Percentiles rank a stretch among this genome's conserved stretches.
These are phyloP conservation scores for Hetaerina titia DNA, from an alignment of 2,888 invertebrate genomes.

Conservation along the genomic window DNA sequence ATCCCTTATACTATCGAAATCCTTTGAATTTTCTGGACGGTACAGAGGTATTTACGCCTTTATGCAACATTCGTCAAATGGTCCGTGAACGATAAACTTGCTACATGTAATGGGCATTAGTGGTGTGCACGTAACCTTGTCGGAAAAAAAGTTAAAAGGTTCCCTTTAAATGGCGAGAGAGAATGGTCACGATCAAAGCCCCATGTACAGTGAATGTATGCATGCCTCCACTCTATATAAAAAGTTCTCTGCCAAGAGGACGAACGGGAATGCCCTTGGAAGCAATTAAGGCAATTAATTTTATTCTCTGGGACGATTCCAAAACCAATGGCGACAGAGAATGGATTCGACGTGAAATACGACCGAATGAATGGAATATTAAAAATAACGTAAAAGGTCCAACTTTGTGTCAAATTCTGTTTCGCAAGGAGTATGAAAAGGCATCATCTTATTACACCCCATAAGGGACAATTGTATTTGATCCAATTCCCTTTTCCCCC, in stretches of 20 bases:
- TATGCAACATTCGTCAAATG: not conserved
- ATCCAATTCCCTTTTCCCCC: not conserved
- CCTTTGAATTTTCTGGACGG: not conserved
- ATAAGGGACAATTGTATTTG: not conserved
- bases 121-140: not conserved
- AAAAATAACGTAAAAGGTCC: not conserved
- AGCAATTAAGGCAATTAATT: slow-evolving; percentile 29
- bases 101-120: not conserved
- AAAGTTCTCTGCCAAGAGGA: not conserved
- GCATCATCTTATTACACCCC: not conserved
- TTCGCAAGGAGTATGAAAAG: not conserved
- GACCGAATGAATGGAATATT: not conserved
- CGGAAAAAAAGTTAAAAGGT: not conserved
- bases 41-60: not conserved
- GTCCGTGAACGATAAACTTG: not conserved
- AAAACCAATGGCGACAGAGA: slow-evolving; percentile 43
- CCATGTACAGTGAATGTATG: not conserved
- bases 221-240: not conserved
- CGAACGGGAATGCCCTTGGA: not conserved
- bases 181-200: not conserved
- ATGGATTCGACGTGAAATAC: not conserved
- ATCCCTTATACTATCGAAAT: too few species aligned
- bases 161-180: not conserved
- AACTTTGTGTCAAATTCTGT: not conserved
- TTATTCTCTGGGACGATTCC: slow-evolving; percentile 1